Evolutionary conservation across 2,888 invertebrate species (phyloP), one percentile per base, ranked within the genome.

Genomic region (Brachyopa scutellaris): DNA sequence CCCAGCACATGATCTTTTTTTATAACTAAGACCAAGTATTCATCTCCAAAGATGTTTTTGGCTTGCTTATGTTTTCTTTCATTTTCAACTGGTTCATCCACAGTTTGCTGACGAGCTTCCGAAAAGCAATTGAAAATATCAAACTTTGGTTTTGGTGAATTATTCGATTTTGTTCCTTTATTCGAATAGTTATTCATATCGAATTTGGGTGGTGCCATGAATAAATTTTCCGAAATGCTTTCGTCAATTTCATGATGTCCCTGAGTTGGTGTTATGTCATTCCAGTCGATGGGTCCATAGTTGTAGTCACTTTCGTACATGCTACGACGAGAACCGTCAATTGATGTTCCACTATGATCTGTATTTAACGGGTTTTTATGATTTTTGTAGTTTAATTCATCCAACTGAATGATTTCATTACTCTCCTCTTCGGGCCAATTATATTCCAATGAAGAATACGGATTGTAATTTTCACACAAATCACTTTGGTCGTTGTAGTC

Each of bases 1-100:
- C 33, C 40, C 0, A 70, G 5, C 2, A 77, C 6, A 0, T 45
- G 53, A 47, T 59, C 42, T 11, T 21, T 79, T 23, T 66, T 79
- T 0, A 79, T 38, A 1, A 79, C 6, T 0, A 79, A 9, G 5
- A 79, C 47, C 31, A 79, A 7, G 8, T 73, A 73, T 1, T 73
- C 59, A 13, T 73, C 69, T 23, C 21, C 11, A 0, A 31, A 21
- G 11, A 31, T 38, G 7, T 29, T 42, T 5, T 47, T 7, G 0
- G 7, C 31, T 8, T 31, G 1, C 9, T 15, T 11, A 11, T n/a
- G n/a, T n/a, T n/a, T 21, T 19, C 42, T 19, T 19, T 17, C 19
- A n/a, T 23, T 6, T 47, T 7, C 1, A 2, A 1, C 11, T 11
- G 8, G 21, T 21, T 29, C 5, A 9, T 2, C n/a, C 1, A 17